A percentile compares a stretch with the other conserved stretches of the same genome.
Evolutionary conservation across 2,888 invertebrate species (phyloP).

Genomic region (Ctenicera cuprea): DNA sequence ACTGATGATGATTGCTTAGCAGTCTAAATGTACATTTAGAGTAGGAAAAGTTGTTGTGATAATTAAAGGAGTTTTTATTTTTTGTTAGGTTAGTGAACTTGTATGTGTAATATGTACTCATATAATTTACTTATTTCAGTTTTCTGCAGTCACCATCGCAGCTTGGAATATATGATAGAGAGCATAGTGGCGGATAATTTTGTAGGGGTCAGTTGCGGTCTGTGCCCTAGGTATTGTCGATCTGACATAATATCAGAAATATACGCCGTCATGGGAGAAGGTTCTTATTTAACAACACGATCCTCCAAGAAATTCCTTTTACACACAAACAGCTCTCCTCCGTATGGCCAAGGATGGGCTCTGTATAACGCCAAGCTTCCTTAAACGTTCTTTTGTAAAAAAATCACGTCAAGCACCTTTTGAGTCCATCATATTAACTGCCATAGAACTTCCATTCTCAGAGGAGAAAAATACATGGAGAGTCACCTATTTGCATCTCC

Average conservation of each 20-base stretch:
- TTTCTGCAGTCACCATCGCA: slow-evolving; percentile 21
- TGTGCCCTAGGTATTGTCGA: slow-evolving; percentile 15
- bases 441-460: too few relatives aligned
- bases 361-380: neutral
- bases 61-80: too few relatives aligned
- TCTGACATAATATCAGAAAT: neutral
- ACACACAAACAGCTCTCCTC: neutral
- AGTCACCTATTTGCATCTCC: too few relatives aligned
- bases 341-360: slow-evolving; percentile 10
- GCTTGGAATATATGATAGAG: slow-evolving; percentile 20
- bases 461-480: too few relatives aligned
- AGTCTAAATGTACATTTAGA: too few relatives aligned
- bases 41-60: too few relatives aligned
- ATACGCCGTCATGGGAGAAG: slow-evolving; percentile 31
- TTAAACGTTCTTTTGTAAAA: neutral
- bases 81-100: too few relatives aligned
- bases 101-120: too few relatives aligned
- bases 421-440: too few relatives aligned
- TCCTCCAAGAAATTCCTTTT: neutral
- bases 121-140: neutral
- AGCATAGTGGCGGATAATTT: slow-evolving; percentile 3
- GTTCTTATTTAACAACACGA: neutral
- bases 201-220: slow-evolving; percentile 12
- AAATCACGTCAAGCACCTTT: too few relatives aligned
- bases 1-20: too few relatives aligned